phyloP scores from a whole-genome alignment of 1,140 invertebrate genomes.

The Aricia agestis region DNA sequence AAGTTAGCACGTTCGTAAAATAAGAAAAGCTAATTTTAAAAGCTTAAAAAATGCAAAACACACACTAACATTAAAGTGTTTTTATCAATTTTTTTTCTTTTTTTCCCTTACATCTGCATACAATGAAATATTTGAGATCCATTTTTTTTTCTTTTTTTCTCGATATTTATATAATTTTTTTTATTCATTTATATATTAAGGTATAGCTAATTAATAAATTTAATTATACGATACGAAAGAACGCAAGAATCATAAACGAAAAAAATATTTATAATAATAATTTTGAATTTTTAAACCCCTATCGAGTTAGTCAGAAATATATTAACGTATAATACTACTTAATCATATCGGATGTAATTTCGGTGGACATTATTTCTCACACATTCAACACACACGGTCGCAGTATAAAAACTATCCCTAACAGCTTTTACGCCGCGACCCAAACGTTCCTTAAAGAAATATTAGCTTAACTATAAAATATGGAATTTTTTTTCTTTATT shows the following conservation, averaged over 20 bases:
- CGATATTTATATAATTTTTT: constrained; percentile 28
- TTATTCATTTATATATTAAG: constrained; percentile 22
- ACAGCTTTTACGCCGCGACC: neutral
- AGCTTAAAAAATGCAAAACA: constrained; percentile 15
- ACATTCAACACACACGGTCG: constrained; percentile 10
- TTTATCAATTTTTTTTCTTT: neutral
- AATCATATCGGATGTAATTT: constrained; percentile 17
- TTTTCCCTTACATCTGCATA: constrained; percentile 7
- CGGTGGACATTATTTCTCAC: constrained; percentile 29
- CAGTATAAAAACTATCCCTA: neutral
- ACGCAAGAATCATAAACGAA: constrained; percentile 6
- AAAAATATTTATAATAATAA: constrained; percentile 9
- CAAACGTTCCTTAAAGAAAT: neutral
- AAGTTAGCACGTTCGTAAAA: constrained; percentile 14
- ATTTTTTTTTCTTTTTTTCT: constrained; percentile 32
- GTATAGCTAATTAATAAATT: constrained; percentile 20
- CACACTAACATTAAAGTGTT: constrained; percentile 13
- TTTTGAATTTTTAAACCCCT: constrained; percentile 10
- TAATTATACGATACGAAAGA: constrained; percentile 6
- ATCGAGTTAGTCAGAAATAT: constrained; percentile 22
- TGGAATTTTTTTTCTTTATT: constrained; percentile 28
- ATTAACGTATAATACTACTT: constrained; percentile 20
- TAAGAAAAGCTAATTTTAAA: constrained; percentile 16
- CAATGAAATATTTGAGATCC: constrained; percentile 28
- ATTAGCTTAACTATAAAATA: constrained; percentile 26